phyloP scores from a whole-genome alignment of 2,113 vertebrate genomes.

The Gyps fulvus region DNA sequence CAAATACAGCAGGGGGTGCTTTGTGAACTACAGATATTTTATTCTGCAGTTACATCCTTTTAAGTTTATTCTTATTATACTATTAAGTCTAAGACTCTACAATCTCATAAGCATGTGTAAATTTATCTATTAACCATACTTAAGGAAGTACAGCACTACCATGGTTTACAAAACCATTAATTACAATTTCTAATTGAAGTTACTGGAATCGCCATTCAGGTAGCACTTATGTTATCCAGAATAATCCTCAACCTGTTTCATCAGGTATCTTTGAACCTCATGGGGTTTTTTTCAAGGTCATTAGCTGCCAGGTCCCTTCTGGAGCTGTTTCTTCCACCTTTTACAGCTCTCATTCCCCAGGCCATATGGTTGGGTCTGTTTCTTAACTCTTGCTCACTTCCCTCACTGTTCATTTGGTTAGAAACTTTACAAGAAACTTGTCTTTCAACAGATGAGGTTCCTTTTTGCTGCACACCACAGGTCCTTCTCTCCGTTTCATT shows the following conservation, averaged over 20 bases:
- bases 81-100: not conserved
- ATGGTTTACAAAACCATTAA: not conserved
- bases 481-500: not conserved
- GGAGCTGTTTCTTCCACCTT: not conserved
- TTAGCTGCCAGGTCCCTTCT: not conserved
- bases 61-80: not conserved
- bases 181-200: not conserved
- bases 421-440: not conserved
- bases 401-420: not conserved
- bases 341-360: not conserved
- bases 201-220: not conserved
- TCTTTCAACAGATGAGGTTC: not conserved
- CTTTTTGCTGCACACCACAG: not conserved
- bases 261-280: not conserved
- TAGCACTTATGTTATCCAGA: not conserved
- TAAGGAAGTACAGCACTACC: not conserved
- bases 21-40: not conserved
- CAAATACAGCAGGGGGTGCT: not conserved
- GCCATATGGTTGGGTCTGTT: not conserved
- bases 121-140: not conserved
- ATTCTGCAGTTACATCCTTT: not conserved
- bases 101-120: not conserved
- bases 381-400: not conserved
- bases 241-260: not conserved
- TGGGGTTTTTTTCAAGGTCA: not conserved